Evolutionary conservation across 1,140 invertebrate genomes (phyloP).

Genomic region (Dendroctonus ponderosae): DNA sequence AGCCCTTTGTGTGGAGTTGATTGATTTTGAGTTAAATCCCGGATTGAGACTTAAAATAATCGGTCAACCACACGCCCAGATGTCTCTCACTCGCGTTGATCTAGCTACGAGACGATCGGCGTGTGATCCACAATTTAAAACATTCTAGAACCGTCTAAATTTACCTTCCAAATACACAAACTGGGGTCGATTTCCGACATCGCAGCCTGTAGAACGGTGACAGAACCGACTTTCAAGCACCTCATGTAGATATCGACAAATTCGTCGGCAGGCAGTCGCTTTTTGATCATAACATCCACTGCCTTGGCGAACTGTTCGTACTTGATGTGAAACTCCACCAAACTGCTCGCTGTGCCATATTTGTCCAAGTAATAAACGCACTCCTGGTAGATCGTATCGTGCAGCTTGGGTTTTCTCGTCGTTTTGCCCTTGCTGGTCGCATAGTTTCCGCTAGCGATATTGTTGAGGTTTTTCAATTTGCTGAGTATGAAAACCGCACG

Average conservation of each 20-base stretch:
- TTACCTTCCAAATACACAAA: slow-evolving; percentile 64
- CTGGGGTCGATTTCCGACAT: slow-evolving; percentile 63
- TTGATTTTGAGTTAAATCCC: neutral
- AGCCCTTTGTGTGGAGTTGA: neutral
- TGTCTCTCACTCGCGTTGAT: neutral
- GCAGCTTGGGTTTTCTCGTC: slow-evolving; percentile 21
- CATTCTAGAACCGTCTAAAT: slow-evolving; percentile 34
- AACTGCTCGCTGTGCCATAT: slow-evolving; percentile 67
- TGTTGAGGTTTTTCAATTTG: slow-evolving; percentile 52
- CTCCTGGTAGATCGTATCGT: slow-evolving; percentile 66
- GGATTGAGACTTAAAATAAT: neutral
- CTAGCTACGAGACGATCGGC: neutral
- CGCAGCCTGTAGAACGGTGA: slow-evolving; percentile 59
- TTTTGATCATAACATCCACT: slow-evolving; percentile 63
- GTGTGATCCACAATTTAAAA: neutral
- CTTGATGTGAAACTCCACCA: slow-evolving; percentile 69
- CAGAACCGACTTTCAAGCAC: slow-evolving; percentile 62
- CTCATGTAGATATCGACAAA: slow-evolving; percentile 72
- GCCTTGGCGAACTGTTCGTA: slow-evolving; percentile 62
- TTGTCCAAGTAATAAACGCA: slow-evolving; percentile 69
- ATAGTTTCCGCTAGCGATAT: slow-evolving; percentile 49
- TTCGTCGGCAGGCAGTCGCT: slow-evolving; percentile 62
- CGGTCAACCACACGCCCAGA: neutral
- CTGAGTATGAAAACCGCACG: slow-evolving; percentile 51
- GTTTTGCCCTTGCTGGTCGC: slow-evolving; percentile 22